Base-by-base conservation (phyloP, 2,113 vertebrate genomes). In the Malaclemys terrapin region DNA sequence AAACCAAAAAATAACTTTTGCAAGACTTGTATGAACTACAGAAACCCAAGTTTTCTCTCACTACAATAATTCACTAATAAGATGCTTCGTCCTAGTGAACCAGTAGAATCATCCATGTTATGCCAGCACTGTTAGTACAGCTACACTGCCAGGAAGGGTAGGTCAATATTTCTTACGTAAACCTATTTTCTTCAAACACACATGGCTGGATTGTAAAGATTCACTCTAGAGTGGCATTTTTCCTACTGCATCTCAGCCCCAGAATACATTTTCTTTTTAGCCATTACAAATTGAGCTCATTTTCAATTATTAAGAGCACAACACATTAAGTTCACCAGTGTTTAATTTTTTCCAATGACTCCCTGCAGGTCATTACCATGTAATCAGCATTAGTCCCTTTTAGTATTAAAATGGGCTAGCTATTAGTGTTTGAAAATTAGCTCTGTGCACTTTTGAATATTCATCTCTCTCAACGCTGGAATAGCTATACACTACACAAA, bases 331-430 rank as follows among this genome's bases (percentile, higher is more conserved):
- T 54, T 85, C 5, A 1, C 2, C 49, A 88, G 93, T 65, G 49
- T 85, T 27, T 20, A 5, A 20, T 93, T 93, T 35, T 87, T 31
- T 19, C 49, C 85, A 88, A 79, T 87, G 93, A 75, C 80, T 91
- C 89, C 96, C 87, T 88, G 78, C 11, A 89, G 94, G 11, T 95
- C 57, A 84, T 52, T 49, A 87, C 85, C 85, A 75, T 88, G 87
- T 81, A 78, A 45, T 52, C 89, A 88, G 87, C 91, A 90, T 85
- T 78, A 91, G 93, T 69, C 72, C 38, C 42, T 57, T 31, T 88
- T 13, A 79, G 78, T 53, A 4, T 0, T 0, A 10, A 65, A n/a
- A 93, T 0, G 1, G 52, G 14, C 53, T 72, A 0, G 2, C 50
- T 81, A 27, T 80, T 22, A 89, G 35, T 87, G 49, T 84, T 31